A percentile compares a stretch with the other conserved stretches of the same genome.
These are phyloP conservation scores for Myoxocephalus aenaeus DNA, from an alignment of 2,797 vertebrate genomes.

Conservation along the genomic window DNA sequence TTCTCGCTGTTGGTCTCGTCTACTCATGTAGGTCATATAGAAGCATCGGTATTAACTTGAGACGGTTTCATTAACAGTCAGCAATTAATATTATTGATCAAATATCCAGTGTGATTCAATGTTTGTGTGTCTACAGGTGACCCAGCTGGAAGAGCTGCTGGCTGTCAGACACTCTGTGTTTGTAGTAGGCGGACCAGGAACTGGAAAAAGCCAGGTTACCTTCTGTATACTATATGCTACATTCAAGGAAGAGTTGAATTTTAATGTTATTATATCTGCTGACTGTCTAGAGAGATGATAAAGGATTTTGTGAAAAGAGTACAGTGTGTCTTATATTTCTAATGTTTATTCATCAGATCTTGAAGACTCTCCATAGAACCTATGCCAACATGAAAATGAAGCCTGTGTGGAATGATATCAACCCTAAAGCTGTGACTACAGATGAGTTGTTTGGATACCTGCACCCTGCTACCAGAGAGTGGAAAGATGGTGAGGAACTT, in stretches of 20 bases:
- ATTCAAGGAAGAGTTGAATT: neutral
- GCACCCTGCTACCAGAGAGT: conserved; percentile 84
- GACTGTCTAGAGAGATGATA: neutral
- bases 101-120: neutral
- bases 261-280: neutral
- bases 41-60: neutral
- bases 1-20: too few species aligned
- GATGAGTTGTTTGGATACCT: conserved; percentile 86
- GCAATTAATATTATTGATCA: neutral
- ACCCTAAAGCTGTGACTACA: conserved; percentile 86
- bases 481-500: conserved; percentile 85
- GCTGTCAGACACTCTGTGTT: conserved; percentile 85
- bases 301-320: neutral
- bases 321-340: neutral
- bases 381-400: conserved; percentile 84
- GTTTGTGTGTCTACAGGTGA: conserved; percentile 77
- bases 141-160: conserved; percentile 84
- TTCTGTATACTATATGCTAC: neutral
- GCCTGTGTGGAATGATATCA: conserved; percentile 83
- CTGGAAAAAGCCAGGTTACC: conserved; percentile 85
- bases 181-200: conserved; percentile 84
- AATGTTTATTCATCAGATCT: conserved; percentile 70
- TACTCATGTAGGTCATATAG: neutral
- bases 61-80: neutral
- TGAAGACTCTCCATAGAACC: conserved; percentile 83